Percentiles rank a stretch among this genome's conserved stretches.
phyloP scores from a whole-genome alignment of 2,888 invertebrate genomes.

The Iselma pallidipennis region DNA sequence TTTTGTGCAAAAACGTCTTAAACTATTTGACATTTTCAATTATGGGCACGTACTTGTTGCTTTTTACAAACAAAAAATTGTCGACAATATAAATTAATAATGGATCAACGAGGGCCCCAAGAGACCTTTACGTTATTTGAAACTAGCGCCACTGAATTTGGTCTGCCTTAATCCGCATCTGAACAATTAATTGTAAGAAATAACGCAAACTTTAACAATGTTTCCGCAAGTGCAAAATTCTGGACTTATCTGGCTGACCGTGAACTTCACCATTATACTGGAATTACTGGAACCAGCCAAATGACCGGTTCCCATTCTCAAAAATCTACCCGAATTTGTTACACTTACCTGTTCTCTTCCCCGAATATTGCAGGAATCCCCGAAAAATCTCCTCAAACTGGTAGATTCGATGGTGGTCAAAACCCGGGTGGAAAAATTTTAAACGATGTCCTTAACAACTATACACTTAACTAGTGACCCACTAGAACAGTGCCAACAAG shows the following conservation, averaged over 20 bases:
- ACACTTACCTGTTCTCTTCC: conserved; percentile 5
- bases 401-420: conserved; percentile 12
- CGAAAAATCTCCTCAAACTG: conserved; percentile 8
- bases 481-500: conserved; percentile 10
- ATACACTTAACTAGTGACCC: conserved; percentile 4
- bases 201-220: too few relatives aligned
- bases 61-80: not conserved
- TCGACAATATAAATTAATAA: too few relatives aligned
- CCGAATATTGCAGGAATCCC: conserved; percentile 7
- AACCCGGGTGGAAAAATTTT: too few relatives aligned
- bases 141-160: too few relatives aligned
- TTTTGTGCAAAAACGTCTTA: too few relatives aligned
- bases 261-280: conserved; percentile 19
- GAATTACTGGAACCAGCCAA: conserved; percentile 9
- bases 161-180: too few relatives aligned
- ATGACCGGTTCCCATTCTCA: conserved; percentile 20
- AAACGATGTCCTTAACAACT: not conserved
- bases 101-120: too few relatives aligned
- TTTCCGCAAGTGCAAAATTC: too few relatives aligned
- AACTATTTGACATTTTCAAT: too few relatives aligned
- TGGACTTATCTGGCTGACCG: conserved; percentile 14
- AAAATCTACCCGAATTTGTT: not conserved
- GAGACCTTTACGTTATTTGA: too few relatives aligned
- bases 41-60: not conserved
- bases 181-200: too few relatives aligned